A percentile compares a stretch with the other conserved stretches of the same genome.
These are phyloP conservation scores for Acrobasis suavella DNA, from an alignment of 2,888 invertebrate genomes.

Conservation along the genomic window DNA sequence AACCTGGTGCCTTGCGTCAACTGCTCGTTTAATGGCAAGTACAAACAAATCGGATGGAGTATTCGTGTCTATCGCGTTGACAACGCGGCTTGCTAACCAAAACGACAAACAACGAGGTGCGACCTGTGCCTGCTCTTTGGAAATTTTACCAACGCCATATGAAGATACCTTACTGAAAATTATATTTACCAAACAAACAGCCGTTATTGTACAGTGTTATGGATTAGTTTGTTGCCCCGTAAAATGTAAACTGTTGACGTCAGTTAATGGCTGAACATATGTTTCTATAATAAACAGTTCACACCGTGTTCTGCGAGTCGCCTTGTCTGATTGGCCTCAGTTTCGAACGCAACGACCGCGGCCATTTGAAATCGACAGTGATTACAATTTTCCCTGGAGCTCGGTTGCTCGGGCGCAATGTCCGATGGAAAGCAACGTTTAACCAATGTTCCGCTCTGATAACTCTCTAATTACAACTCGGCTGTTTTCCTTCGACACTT, in stretches of 20 bases:
- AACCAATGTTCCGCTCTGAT: slow-evolving; percentile 82
- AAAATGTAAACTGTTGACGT: slow-evolving; percentile 52
- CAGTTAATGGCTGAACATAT: slow-evolving; percentile 45
- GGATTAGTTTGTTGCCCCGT: slow-evolving; percentile 53
- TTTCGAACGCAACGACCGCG: slow-evolving; percentile 64
- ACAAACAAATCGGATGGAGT: slow-evolving; percentile 54
- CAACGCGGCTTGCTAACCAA: slow-evolving; percentile 60
- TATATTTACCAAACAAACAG: slow-evolving; percentile 59
- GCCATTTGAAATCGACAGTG: slow-evolving; percentile 80
- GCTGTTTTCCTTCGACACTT: slow-evolving; percentile 77
- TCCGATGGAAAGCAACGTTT: slow-evolving; percentile 82
- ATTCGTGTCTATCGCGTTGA: slow-evolving; percentile 63
- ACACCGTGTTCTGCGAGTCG: slow-evolving; percentile 37
- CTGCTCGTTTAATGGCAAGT: slow-evolving; percentile 46
- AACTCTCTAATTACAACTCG: slow-evolving; percentile 78
- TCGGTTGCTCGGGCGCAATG: slow-evolving; percentile 76
- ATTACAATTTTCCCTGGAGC: slow-evolving; percentile 80
- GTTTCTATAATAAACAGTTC: slow-evolving; percentile 53
- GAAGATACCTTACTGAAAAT: slow-evolving; percentile 44
- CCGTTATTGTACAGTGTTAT: slow-evolving; percentile 43
- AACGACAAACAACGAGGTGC: slow-evolving; percentile 53
- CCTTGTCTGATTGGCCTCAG: slow-evolving; percentile 55
- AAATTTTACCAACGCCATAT: slow-evolving; percentile 50
- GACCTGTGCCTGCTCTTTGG: slow-evolving; percentile 49
- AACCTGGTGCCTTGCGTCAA: slow-evolving; percentile 20